These are phyloP conservation scores for Schlechtendalia chinensis DNA, from an alignment of 1,140 invertebrate genomes.

Conservation along the genomic window DNA sequence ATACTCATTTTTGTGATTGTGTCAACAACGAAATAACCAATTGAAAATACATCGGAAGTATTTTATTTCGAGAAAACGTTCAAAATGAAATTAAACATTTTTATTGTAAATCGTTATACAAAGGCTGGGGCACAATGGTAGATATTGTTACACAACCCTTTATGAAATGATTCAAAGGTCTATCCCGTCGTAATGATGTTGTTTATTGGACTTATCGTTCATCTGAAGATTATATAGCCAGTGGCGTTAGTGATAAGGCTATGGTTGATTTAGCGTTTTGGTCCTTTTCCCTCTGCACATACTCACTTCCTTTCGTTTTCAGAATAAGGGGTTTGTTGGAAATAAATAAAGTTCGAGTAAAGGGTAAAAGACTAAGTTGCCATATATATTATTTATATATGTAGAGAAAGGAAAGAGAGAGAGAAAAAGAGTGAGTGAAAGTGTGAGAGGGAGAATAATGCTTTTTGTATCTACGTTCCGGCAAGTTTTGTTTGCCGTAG, in stretches of 20 bases:
- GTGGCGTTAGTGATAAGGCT: slow-evolving; percentile 13
- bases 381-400: not conserved
- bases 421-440: too few relatives aligned
- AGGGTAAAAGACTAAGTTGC: slow-evolving; percentile 20
- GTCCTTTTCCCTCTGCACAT: slow-evolving; percentile 30
- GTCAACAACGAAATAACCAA: too few relatives aligned
- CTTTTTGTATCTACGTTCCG: too few relatives aligned
- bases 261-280: slow-evolving; percentile 31
- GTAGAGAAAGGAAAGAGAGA: not conserved
- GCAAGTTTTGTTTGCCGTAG: slow-evolving; percentile 17
- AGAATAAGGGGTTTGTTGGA: slow-evolving; percentile 1
- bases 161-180: slow-evolving; percentile 15
- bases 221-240: slow-evolving; percentile 6
- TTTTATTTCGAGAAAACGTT: too few relatives aligned
- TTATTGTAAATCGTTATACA: not conserved
- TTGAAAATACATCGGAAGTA: too few relatives aligned
- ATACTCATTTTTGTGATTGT: too few relatives aligned
- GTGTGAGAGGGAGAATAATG: too few relatives aligned
- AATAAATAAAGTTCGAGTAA: slow-evolving; percentile 30
- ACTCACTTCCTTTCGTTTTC: slow-evolving; percentile 9
- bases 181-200: slow-evolving; percentile 19
- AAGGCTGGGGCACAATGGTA: not conserved
- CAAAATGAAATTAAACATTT: not conserved
- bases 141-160: not conserved
- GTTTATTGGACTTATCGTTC: slow-evolving; percentile 36